These are phyloP conservation scores for Thymallus thymallus DNA, from an alignment of 2,113 vertebrate species.

Conservation along the genomic window DNA sequence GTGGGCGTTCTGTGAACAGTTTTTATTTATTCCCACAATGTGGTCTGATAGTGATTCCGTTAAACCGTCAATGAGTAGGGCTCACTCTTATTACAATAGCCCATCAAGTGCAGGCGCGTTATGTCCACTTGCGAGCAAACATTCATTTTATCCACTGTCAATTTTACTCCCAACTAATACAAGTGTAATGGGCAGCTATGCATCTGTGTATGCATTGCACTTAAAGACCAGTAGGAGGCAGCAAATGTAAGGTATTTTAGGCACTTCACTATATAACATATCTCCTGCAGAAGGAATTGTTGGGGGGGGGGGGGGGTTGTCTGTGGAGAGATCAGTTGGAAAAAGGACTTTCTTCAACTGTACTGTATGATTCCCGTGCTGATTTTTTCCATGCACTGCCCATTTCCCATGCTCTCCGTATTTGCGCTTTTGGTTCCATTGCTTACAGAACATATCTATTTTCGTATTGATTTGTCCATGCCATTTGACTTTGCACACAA, in stretches of 20 bases:
- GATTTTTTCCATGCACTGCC: not conserved
- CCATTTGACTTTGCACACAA: not conserved
- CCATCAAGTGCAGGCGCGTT: not conserved
- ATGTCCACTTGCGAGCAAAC: not conserved
- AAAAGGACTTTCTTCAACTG: not conserved
- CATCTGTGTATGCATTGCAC: not conserved
- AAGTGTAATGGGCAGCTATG: not conserved
- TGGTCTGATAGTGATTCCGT: not conserved
- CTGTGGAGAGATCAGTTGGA: not conserved
- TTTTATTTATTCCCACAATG: not conserved
- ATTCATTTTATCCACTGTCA: not conserved
- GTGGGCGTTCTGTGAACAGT: not conserved
- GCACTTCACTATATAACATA: not conserved
- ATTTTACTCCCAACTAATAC: not conserved
- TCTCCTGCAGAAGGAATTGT: not conserved
- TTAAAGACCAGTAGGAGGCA: not conserved
- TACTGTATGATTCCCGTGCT: not conserved
- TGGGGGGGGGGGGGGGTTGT: too few relatives aligned
- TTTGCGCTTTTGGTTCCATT: not conserved
- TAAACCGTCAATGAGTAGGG: not conserved
- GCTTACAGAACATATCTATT: not conserved
- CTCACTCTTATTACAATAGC: not conserved
- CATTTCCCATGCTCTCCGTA: not conserved
- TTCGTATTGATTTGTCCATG: conserved; percentile 1
- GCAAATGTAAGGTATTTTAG: not conserved